A percentile compares a stretch with the other conserved stretches of the same genome.
Evolutionary conservation across 2,113 vertebrate genomes (phyloP).

Genomic region (Gallinago media): DNA sequence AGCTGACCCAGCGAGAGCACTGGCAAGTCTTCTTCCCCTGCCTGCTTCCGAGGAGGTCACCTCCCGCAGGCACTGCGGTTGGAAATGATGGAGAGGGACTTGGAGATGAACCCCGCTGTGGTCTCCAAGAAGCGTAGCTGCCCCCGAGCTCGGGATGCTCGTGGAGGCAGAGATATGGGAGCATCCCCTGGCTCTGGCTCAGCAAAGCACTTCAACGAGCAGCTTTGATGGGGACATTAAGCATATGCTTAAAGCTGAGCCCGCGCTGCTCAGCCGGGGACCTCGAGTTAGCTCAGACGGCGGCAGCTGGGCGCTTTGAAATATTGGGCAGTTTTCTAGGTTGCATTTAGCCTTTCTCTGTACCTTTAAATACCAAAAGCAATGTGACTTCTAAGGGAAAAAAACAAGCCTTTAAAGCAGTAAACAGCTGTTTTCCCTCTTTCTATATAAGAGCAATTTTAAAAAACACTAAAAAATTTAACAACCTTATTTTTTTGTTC

Average conservation of each 20-base stretch:
- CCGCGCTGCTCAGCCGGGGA: rapidly evolving
- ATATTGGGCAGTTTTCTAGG: neutral
- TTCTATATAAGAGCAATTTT: constrained; percentile 24
- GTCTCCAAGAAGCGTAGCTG: rapidly evolving
- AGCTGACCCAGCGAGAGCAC: neutral
- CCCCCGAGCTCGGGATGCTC: neutral
- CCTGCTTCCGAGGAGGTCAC: neutral
- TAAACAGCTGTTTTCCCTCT: constrained; percentile 63
- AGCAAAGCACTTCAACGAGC: neutral
- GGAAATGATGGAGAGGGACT: rapidly evolving
- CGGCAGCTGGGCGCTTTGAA: rapidly evolving
- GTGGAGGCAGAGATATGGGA: neutral
- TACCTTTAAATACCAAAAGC: constrained; percentile 31
- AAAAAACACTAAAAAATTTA: constrained; percentile 45
- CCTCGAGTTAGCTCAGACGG: rapidly evolving
- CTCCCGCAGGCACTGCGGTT: neutral
- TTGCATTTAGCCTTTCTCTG: neutral
- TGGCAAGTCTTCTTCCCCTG: neutral
- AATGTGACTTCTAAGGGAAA: neutral
- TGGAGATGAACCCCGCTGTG: rapidly evolving
- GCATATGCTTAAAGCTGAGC: neutral
- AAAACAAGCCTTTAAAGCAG: neutral
- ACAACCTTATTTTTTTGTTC: neutral
- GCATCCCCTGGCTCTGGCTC: neutral
- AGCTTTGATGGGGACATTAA: neutral